Conservation (phyloP, 1,140 invertebrate genomes). For the Hormaphis cornu region DNA sequence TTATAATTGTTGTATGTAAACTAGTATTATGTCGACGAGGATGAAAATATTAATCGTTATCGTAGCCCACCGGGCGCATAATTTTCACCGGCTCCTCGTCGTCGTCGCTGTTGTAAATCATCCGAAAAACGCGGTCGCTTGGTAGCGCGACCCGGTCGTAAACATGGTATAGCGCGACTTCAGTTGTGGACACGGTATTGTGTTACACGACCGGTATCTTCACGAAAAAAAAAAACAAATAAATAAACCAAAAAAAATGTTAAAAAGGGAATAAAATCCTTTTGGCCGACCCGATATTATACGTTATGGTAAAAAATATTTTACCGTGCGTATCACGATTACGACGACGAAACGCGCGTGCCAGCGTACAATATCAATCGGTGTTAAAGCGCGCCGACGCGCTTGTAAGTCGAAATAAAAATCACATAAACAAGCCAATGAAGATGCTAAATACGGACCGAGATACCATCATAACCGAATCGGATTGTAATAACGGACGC, state of each 20-base stretch:
- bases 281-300: constrained; percentile 9
- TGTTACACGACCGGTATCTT: not conserved
- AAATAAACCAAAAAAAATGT: too few relatives aligned
- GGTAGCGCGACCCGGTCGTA: constrained; percentile 26
- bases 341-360: not conserved
- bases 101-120: constrained; percentile 6
- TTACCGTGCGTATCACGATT: too few relatives aligned
- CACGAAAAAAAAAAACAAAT: too few relatives aligned
- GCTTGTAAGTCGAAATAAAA: constrained; percentile 28
- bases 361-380: not conserved
- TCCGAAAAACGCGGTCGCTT: constrained; percentile 16
- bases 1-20: too few relatives aligned
- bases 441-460: constrained; percentile 24
- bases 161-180: not conserved
- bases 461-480: constrained; percentile 23
- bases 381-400: constrained; percentile 16
- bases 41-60: not conserved
- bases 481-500: not conserved
- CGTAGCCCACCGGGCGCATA: too few relatives aligned
- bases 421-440: constrained; percentile 32
- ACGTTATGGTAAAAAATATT: not conserved
- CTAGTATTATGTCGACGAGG: not conserved
- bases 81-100: not conserved
- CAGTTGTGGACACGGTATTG: not conserved
- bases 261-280: not conserved